Base-by-base conservation (phyloP, 2,113 vertebrate species). In the Vidua chalybeata region DNA sequence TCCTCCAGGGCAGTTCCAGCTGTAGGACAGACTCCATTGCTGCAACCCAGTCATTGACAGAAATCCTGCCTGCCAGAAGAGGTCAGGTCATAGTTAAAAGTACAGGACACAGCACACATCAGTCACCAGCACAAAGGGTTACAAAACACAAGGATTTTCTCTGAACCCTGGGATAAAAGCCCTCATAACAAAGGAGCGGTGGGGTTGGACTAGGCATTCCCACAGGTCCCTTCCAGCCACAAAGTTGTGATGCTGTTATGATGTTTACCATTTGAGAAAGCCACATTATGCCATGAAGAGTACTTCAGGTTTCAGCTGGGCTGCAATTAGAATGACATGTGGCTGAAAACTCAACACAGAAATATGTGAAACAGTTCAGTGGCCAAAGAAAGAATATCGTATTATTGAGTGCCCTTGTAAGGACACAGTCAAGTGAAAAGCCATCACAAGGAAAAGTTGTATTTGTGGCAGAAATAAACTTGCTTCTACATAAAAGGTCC, bases 1-100 rank as follows among this genome's bases (percentile, higher is more conserved):
- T 98, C 97, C 99, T 98, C 99, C 99, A 99, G 20, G 99, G 99
- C 72, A 99, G 97, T 14, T 98, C 97, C 93, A 99, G 97, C 27
- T 98, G 98, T 58, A 99, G 98, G 21, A 98, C 96, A 11, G 97
- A 97, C 87, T 99, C 99, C 96, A 99, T 96, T 1, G 97, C 98
- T 91, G 96, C 97, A 77, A 98, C 98, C 99, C 99, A 99, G 35
- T 99, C 98, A 11, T 96, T 97, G 92, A 98, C 64, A 22, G 98
- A 98, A 90, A 99, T 97, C 80, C 63, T 95, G 61, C 99, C 99
- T 99, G 97, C 49, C 59, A 41, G 96, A 77, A 93, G 69, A 48
- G 59, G 88, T 54, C 71, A 39, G 56, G 13, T 48, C 35, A 16
- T 27, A 33, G 69, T 95, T 83, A 94, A 17, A 39, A n/a, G 48